These are phyloP conservation scores for Pangasianodon gigas DNA, from an alignment of 2,113 vertebrate species.

Conservation along the genomic window DNA sequence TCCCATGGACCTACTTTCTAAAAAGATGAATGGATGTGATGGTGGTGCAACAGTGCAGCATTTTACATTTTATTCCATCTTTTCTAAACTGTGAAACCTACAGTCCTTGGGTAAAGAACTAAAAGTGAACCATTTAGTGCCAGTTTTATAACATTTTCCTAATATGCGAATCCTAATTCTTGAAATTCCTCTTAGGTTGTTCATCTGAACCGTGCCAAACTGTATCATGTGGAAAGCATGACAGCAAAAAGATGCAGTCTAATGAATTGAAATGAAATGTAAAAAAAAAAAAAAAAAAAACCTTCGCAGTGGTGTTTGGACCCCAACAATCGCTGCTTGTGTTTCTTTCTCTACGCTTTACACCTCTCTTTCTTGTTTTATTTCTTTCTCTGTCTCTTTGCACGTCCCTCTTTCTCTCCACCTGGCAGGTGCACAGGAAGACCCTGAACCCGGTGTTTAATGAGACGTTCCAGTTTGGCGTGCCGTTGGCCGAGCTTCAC, in stretches of 20 bases:
- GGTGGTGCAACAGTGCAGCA: background rate
- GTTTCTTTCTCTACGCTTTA: background rate
- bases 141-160: background rate
- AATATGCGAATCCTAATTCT: background rate
- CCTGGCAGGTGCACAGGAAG: conserved; percentile 85
- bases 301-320: background rate
- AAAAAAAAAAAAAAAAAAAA: background rate
- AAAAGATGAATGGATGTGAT: background rate
- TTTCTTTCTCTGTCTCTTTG: background rate
- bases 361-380: background rate
- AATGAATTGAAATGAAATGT: background rate
- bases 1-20: background rate
- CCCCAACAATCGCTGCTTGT: background rate
- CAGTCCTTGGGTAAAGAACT: background rate
- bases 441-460: conserved; percentile 92
- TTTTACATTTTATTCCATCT: background rate
- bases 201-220: too few species aligned
- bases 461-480: conserved; percentile 90
- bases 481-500: conserved; percentile 87
- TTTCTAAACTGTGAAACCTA: background rate
- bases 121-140: background rate
- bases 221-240: too few species aligned
- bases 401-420: background rate
- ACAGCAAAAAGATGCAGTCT: background rate
- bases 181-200: background rate